Evolutionary conservation across 2,797 vertebrate genomes (phyloP).

Genomic region (Anolis apletophallus): DNA sequence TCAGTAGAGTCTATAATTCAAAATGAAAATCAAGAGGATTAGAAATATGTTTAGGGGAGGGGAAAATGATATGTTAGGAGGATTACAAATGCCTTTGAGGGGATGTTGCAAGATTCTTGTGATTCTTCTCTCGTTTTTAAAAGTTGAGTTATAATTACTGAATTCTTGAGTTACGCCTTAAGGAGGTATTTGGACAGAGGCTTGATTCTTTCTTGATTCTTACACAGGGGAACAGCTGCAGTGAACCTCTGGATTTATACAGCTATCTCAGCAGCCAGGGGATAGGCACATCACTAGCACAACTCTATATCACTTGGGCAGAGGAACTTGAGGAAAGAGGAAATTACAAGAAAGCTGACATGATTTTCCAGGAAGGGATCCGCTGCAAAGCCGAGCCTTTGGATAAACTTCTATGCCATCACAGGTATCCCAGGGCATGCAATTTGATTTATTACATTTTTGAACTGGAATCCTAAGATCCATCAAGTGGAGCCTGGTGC

Average conservation of each 20-base stretch:
- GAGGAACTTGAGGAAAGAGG: slow-evolving; percentile 91
- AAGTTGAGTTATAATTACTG: neutral
- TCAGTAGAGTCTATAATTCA: too few relatives aligned
- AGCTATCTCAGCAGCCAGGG: slow-evolving; percentile 90
- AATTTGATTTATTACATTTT: neutral
- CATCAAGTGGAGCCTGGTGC: neutral
- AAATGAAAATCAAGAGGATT: neutral
- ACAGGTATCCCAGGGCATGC: slow-evolving; percentile 80
- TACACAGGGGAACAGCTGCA: slow-evolving; percentile 84
- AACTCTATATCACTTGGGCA: slow-evolving; percentile 94
- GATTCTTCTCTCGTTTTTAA: neutral
- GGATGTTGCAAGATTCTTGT: neutral
- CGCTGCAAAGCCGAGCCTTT: slow-evolving; percentile 85
- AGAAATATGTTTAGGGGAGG: neutral
- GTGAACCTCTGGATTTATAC: slow-evolving; percentile 90
- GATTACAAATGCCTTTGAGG: neutral
- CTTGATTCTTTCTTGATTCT: neutral
- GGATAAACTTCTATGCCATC: slow-evolving; percentile 89
- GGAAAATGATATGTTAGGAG: neutral
- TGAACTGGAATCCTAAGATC: neutral
- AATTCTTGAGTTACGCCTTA: neutral
- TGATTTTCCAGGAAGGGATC: slow-evolving; percentile 90
- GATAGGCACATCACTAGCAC: slow-evolving; percentile 86
- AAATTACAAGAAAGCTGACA: slow-evolving; percentile 89
- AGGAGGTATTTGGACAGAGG: neutral